A percentile compares a stretch with the other conserved stretches of the same genome.
Evolutionary conservation across 2,797 vertebrate species (phyloP).

Genomic region (Nyctibius grandis): DNA sequence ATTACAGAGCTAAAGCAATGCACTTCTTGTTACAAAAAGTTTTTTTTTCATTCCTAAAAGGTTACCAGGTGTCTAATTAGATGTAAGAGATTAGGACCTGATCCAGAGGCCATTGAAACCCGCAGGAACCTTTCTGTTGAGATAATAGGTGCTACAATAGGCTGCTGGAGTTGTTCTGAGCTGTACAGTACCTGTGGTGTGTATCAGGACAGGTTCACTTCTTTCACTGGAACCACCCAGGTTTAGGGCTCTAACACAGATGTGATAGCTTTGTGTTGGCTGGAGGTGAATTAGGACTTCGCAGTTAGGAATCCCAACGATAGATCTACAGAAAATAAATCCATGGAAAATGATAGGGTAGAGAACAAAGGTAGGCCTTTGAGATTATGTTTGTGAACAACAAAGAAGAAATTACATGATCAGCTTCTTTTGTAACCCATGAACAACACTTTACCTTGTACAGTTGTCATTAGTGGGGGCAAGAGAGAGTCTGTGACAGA

Average conservation of each 20-base stretch:
- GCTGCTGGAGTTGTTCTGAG: neutral
- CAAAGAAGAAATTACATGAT: neutral
- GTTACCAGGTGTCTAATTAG: slow-evolving; percentile 5
- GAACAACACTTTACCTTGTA: neutral
- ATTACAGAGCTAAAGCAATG: neutral
- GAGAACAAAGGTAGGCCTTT: neutral
- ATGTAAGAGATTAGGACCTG: neutral
- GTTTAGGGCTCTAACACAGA: slow-evolving; percentile 87
- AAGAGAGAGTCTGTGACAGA: neutral
- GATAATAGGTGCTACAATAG: neutral
- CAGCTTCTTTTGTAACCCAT: neutral
- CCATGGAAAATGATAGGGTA: neutral
- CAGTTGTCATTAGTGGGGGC: neutral
- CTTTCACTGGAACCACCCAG: slow-evolving; percentile 84
- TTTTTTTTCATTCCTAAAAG: neutral
- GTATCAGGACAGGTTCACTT: slow-evolving; percentile 76
- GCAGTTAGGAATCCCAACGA: slow-evolving; percentile 90
- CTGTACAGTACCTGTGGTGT: slow-evolving; percentile 81
- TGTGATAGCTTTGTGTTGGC: slow-evolving; percentile 73
- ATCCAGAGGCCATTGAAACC: neutral
- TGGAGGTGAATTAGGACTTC: slow-evolving; percentile 90
- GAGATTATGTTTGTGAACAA: neutral
- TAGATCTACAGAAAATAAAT: slow-evolving; percentile 74
- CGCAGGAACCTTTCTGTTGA: neutral
- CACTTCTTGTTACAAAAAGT: neutral